phyloP scores from a whole-genome alignment of 2,888 invertebrate species.

The Gnatocerus cornutus region DNA sequence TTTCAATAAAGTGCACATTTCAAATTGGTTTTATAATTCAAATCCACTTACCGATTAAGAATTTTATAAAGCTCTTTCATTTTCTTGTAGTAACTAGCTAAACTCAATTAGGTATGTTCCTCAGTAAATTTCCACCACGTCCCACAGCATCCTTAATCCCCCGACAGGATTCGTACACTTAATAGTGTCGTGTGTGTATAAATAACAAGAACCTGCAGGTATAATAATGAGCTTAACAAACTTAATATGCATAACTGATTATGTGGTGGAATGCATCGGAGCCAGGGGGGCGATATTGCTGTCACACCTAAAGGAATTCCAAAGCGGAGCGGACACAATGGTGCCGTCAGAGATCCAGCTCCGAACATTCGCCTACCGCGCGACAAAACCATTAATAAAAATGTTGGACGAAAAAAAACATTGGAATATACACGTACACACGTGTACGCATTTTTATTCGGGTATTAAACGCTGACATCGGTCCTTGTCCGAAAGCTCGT shows the following conservation, averaged over 20 bases:
- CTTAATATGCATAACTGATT: constrained; percentile 71
- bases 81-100: too few relatives aligned
- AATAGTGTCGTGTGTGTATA: constrained; percentile 59
- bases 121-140: neutral
- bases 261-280: constrained; percentile 66
- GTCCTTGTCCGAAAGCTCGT: constrained; percentile 20
- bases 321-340: constrained; percentile 55
- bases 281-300: constrained; percentile 51
- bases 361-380: constrained; percentile 52
- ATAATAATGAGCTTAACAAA: constrained; percentile 71
- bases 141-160: constrained; percentile 15
- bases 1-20: too few relatives aligned
- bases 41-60: too few relatives aligned
- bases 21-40: too few relatives aligned
- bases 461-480: constrained; percentile 30
- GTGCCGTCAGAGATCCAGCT: constrained; percentile 47
- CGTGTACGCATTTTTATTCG: constrained; percentile 45
- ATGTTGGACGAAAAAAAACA: constrained; percentile 18
- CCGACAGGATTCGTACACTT: constrained; percentile 20
- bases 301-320: constrained; percentile 58
- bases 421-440: constrained; percentile 30
- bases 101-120: too few relatives aligned
- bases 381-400: constrained; percentile 52
- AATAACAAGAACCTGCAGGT: constrained; percentile 69
- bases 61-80: too few relatives aligned